Evolutionary conservation across 1,140 invertebrate species (phyloP), one percentile per base, ranked within the genome.

Genomic region (Glossosoma conforme): DNA sequence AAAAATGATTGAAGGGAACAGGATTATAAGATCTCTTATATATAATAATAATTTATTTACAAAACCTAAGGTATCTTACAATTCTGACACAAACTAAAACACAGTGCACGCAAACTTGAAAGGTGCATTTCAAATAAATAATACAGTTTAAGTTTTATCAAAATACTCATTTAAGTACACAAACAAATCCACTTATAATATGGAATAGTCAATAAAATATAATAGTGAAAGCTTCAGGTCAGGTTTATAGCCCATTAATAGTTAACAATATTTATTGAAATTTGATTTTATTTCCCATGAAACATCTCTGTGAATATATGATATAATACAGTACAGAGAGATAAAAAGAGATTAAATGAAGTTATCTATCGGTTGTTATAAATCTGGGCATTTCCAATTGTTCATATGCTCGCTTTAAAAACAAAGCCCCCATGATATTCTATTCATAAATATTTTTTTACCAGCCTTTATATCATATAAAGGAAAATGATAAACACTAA

Each of bases 61-160:
- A 48, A 32, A 48, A 32, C n/a, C 11, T 40, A 11, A 41, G 46
- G 41, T 20, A 19, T 40, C 45, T 37, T 36, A 46, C 17, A 46
- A 46, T 46, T 36, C 44, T 35, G 36, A 38, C 36, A 17, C 15
- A 5, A 38, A 11, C n/a, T 13, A 33, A 33, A 11, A n/a, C 11
- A 11, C 11, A 33, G 14, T 32, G 28, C 28, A 32, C 11, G 28
- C 28, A 33, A 5, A 33, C 3, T 33, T 33, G 4, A 5, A n/a
- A 33, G 3, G 3, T 33, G 15, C 32, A 33, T 13, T 33, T 33
- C 15, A 11, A 33, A 33, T 15, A 4, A 33, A 33, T 5, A 33
- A 33, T 13, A 13, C 11, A 33, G n/a, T 33, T 28, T 28, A n/a
- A 33, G 15, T n/a, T 33, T 33, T 33, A 33, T 11, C 15, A 13